A percentile compares a stretch with the other conserved stretches of the same genome.
phyloP scores from a whole-genome alignment of 2,797 vertebrate species.

The Acanthurus tractus region DNA sequence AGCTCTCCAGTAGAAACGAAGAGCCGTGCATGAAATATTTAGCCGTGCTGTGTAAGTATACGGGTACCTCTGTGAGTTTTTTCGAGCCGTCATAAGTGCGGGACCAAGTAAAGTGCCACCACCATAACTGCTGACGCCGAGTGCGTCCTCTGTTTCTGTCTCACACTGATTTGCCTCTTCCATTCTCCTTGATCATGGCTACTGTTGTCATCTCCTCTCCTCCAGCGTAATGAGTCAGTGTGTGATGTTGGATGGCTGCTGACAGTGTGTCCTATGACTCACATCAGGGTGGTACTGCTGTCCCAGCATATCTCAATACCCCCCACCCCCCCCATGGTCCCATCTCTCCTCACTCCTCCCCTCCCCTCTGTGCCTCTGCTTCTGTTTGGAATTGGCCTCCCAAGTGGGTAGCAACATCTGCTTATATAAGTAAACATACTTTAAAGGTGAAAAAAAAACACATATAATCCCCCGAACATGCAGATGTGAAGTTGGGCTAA shows the following conservation, averaged over 20 bases:
- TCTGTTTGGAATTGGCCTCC: slow-evolving; percentile 39
- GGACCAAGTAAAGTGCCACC: slow-evolving; percentile 19
- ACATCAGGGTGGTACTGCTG: slow-evolving; percentile 73
- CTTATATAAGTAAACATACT: slow-evolving; percentile 59
- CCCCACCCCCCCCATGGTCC: slow-evolving; percentile 1
- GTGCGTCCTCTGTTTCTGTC: slow-evolving; percentile 50
- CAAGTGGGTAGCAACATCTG: slow-evolving; percentile 27
- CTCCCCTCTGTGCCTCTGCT: slow-evolving; percentile 14
- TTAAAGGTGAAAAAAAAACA: slow-evolving; percentile 44
- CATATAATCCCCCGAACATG: slow-evolving; percentile 1
- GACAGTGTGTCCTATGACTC: slow-evolving; percentile 78
- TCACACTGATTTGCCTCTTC: slow-evolving; percentile 47
- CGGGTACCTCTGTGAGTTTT: slow-evolving; percentile 19
- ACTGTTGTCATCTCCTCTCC: slow-evolving; percentile 74
- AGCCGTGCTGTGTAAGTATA: slow-evolving; percentile 5
- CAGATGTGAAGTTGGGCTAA: background rate
- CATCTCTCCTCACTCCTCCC: slow-evolving; percentile 4
- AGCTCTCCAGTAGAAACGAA: background rate
- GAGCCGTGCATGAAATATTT: background rate
- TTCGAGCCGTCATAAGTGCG: slow-evolving; percentile 5
- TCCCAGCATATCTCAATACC: slow-evolving; percentile 68
- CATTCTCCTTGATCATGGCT: slow-evolving; percentile 72
- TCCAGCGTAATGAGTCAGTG: slow-evolving; percentile 78
- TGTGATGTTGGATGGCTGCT: slow-evolving; percentile 78
- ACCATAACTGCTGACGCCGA: slow-evolving; percentile 51